Conservation (phyloP, 2,113 vertebrate species). For the Carettochelys insculpta region DNA sequence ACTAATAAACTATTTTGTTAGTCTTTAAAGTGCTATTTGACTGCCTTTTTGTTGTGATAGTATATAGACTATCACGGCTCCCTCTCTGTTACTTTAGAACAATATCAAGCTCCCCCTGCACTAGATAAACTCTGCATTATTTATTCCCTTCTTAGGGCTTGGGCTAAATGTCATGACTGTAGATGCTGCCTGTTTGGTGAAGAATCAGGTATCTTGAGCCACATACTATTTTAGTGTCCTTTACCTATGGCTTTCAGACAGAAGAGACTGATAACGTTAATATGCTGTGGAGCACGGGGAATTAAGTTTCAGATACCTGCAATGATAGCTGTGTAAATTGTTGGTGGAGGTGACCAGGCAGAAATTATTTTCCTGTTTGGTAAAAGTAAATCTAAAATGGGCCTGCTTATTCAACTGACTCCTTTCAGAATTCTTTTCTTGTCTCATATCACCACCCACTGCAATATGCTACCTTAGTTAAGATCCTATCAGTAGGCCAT, state of each 20-base stretch:
- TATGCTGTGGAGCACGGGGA: neutral
- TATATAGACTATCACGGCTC: no score
- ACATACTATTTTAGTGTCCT: neutral
- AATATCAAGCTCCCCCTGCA: neutral
- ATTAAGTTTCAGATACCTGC: neutral
- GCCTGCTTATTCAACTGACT: neutral
- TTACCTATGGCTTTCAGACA: neutral
- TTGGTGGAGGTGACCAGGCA: neutral
- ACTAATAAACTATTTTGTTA: no score
- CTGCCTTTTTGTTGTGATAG: no score
- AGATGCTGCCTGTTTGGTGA: neutral
- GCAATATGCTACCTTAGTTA: neutral
- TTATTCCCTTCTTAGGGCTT: neutral
- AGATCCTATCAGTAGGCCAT: neutral
- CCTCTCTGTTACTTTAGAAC: no score
- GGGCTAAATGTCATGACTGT: neutral
- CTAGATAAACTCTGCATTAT: neutral
- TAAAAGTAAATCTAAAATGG: constrained; percentile 42
- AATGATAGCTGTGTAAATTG: neutral
- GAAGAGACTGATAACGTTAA: neutral
- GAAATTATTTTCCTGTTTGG: constrained; percentile 30
- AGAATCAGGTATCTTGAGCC: neutral
- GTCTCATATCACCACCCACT: neutral
- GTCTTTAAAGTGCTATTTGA: no score
- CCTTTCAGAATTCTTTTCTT: neutral